Percentiles rank a stretch among this genome's conserved stretches.
phyloP scores from a whole-genome alignment of 2,888 invertebrate species.

The Cryptocephalus moraei region DNA sequence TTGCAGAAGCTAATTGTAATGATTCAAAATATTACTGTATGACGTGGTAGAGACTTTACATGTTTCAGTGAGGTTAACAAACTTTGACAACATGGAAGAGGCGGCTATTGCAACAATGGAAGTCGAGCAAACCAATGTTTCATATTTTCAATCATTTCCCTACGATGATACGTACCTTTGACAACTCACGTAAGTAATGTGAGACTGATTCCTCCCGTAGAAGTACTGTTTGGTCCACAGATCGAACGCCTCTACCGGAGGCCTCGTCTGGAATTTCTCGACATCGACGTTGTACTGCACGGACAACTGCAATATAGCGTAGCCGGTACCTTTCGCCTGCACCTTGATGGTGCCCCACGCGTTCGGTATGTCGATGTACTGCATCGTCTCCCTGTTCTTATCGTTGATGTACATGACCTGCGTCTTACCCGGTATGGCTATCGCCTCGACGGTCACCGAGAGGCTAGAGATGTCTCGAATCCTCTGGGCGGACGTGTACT shows the following conservation, averaged over 20 bases:
- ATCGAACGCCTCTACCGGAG: constrained; percentile 72
- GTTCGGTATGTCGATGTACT: constrained; percentile 74
- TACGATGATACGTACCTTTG: constrained; percentile 57
- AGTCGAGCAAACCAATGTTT: too few relatives aligned
- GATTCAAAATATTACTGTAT: too few relatives aligned
- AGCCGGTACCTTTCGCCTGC: constrained; percentile 86
- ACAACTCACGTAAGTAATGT: constrained; percentile 77
- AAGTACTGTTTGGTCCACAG: constrained; percentile 64
- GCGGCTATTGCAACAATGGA: too few relatives aligned
- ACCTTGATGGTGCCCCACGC: constrained; percentile 94
- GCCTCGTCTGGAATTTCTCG: constrained; percentile 71
- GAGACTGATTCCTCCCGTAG: constrained; percentile 88
- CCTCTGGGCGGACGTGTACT: constrained; percentile 77
- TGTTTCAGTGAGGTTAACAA: too few relatives aligned
- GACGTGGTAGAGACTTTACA: too few relatives aligned
- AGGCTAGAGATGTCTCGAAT: constrained; percentile 72
- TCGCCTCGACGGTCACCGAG: constrained; percentile 73
- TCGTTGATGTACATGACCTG: constrained; percentile 55
- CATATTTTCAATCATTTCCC: too few relatives aligned
- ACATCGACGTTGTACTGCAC: constrained; percentile 88
- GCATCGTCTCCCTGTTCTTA: constrained; percentile 67
- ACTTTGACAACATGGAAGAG: too few relatives aligned
- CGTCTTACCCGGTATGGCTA: constrained; percentile 60
- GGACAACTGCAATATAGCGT: constrained; percentile 86
- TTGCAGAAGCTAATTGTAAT: too few relatives aligned